Evolutionary conservation across 2,888 invertebrate species (phyloP), one percentile per base, ranked within the genome.

Genomic region (Odontocolon sp.): DNA sequence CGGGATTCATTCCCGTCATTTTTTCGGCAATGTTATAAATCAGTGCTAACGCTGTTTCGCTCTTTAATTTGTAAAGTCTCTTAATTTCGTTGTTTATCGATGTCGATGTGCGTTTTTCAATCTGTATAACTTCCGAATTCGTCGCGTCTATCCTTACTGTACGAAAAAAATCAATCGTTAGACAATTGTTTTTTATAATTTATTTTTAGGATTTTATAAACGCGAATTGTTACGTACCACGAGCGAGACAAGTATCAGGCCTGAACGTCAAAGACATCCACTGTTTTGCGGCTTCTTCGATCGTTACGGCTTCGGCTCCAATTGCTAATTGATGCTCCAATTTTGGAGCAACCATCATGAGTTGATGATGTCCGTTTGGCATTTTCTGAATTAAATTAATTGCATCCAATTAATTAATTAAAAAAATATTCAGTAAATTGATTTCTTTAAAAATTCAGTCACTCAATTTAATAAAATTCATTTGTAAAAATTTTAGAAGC

Each of bases 241-340:
- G 80, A 14, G 81, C 73, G 26, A 87, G 81, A 38, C 47, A 75
- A 9, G 85, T 79, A 2, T 81, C 36, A 1, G 87, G 87, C 38
- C 85, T 81, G 69, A 85, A 85, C 4, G 66, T 68, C 5, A 87
- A 67, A 23, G 84, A 80, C 57, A 82, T 76, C 87, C 87, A 87
- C 61, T 87, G 87, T 52, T 82, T 84, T 3, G 82, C 47, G 23
- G 82, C 81, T 81, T 87, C 87, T 21, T 85, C 85, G 4, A 83
- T 68, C 14, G 86, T 85, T 31, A 85, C 80, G 38, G 82, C 83
- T 77, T 87, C 87, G 9, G 85, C 86, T 18, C 87, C 87, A 18
- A 86, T 21, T 28, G 56, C 80, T 26, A 78, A 1, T 77, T 87
- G 87, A 57, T 87, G 81, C 47, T 87, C 87, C 33, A 87, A 38